phyloP scores from a whole-genome alignment of 2,888 invertebrate genomes.

The Sinotaia quadrata region DNA sequence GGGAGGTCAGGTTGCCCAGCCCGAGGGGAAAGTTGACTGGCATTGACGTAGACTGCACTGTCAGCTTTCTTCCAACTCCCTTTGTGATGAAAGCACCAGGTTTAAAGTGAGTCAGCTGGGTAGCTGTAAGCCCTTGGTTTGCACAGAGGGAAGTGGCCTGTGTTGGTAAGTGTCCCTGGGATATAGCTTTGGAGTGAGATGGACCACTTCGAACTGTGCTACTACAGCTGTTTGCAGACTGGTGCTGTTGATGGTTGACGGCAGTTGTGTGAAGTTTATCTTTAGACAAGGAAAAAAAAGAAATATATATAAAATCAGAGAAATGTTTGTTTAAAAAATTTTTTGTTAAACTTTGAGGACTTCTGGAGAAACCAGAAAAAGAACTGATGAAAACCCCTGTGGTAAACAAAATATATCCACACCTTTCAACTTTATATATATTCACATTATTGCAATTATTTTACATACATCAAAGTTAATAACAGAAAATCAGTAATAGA shows the following conservation, averaged over 20 bases:
- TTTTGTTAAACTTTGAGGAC: too few relatives aligned
- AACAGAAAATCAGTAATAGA: too few relatives aligned
- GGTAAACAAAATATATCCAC: too few relatives aligned
- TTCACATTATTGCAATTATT: too few relatives aligned
- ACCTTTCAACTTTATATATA: too few relatives aligned
- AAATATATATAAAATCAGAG: not conserved
- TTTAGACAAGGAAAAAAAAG: not conserved
- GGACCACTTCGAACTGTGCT: not conserved
- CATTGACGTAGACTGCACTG: slow-evolving; percentile 59
- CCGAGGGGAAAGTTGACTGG: slow-evolving; percentile 56
- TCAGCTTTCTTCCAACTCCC: slow-evolving; percentile 49
- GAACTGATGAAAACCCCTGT: too few relatives aligned
- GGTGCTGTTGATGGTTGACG: slow-evolving; percentile 25
- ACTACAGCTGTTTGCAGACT: not conserved
- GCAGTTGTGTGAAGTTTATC: slow-evolving; percentile 11
- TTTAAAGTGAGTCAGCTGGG: slow-evolving; percentile 53
- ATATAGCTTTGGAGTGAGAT: slow-evolving; percentile 8
- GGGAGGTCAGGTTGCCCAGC: slow-evolving; percentile 38
- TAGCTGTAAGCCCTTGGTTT: slow-evolving; percentile 35
- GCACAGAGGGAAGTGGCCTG: slow-evolving; percentile 11
- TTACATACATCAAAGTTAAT: too few relatives aligned
- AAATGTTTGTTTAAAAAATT: not conserved
- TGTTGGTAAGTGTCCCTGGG: slow-evolving; percentile 6
- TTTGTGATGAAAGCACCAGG: slow-evolving; percentile 45
- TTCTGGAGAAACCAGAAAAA: too few relatives aligned